Conservation (phyloP, 2,113 vertebrate genomes). For the Eubucco bourcierii region DNA sequence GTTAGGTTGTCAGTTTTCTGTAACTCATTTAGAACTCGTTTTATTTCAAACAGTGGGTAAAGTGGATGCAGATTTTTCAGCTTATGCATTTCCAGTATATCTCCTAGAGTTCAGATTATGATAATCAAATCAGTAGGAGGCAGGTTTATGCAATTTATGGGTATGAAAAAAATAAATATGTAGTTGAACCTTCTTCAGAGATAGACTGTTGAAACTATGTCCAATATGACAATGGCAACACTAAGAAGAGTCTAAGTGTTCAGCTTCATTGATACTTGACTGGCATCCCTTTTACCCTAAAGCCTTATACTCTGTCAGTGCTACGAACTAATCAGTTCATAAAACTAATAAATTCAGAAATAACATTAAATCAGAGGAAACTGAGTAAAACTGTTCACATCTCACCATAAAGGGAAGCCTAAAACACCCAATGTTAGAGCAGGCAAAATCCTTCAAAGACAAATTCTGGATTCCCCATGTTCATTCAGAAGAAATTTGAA, state of each 20-base stretch:
- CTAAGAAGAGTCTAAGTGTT: neutral
- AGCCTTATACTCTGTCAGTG: neutral
- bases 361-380: neutral
- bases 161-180: neutral
- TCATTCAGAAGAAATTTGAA: neutral
- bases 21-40: constrained; percentile 29
- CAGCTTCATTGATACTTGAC: neutral
- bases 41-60: neutral
- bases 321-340: neutral
- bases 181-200: neutral
- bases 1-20: constrained; percentile 15
- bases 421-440: neutral
- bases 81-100: neutral
- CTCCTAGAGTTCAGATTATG: neutral
- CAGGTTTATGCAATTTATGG: neutral
- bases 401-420: neutral
- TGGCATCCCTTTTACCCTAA: neutral
- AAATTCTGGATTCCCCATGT: neutral
- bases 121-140: neutral
- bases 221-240: neutral
- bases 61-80: neutral
- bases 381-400: neutral
- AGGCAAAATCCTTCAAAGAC: neutral
- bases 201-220: neutral
- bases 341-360: neutral